These are phyloP conservation scores for Lutjanus argentimaculatus DNA, from an alignment of 2,797 vertebrate species.

Conservation along the genomic window DNA sequence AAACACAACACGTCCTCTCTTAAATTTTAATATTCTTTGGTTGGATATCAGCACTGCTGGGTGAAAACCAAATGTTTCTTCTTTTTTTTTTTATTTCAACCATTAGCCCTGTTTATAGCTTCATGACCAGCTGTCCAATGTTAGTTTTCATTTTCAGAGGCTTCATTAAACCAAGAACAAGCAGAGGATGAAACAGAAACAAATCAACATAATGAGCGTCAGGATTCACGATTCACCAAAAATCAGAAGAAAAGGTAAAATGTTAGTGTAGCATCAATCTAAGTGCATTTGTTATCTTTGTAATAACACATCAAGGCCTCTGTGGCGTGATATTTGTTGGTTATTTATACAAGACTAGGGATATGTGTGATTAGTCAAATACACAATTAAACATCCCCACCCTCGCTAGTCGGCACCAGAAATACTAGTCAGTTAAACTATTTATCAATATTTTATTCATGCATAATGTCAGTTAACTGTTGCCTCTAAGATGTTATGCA, in stretches of 20 bases:
- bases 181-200: background rate
- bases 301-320: background rate
- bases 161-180: constrained; percentile 6
- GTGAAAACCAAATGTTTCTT: background rate
- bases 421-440: too few relatives aligned
- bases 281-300: background rate
- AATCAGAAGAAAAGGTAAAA: background rate
- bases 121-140: constrained; percentile 4
- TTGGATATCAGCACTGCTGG: background rate
- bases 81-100: background rate
- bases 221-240: too few relatives aligned
- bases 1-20: constrained; percentile 27
- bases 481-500: too few relatives aligned
- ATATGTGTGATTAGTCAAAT: too few relatives aligned
- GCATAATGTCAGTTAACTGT: too few relatives aligned
- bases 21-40: constrained; percentile 19
- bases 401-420: too few relatives aligned
- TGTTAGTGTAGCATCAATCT: background rate
- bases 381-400: too few relatives aligned
- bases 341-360: background rate
- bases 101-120: constrained; percentile 11
- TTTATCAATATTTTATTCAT: too few relatives aligned
- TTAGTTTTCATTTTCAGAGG: background rate
- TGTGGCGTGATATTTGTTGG: background rate
- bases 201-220: background rate